Evolutionary conservation across 2,797 vertebrate species (phyloP).

Genomic region (Sebastes kiyomatsui): DNA sequence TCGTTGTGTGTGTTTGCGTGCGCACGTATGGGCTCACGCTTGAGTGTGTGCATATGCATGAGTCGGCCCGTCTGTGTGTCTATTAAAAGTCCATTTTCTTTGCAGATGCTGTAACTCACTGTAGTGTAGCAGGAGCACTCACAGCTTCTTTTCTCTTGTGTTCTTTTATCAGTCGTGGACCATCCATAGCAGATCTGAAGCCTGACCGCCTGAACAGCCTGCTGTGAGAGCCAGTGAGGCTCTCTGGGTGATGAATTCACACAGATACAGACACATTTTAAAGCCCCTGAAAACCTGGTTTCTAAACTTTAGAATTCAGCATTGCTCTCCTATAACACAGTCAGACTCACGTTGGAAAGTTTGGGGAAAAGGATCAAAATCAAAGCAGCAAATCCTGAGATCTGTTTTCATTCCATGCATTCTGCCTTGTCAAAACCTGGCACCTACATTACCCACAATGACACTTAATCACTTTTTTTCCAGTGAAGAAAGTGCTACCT

Average conservation of each 20-base stretch:
- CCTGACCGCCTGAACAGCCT: constrained; percentile 4
- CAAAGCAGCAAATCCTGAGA: no score
- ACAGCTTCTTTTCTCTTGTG: neutral
- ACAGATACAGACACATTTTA: neutral
- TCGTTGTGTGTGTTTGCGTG: neutral
- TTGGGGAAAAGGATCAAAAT: neutral
- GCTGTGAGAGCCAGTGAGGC: constrained; percentile 1
- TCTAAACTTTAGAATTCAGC: neutral
- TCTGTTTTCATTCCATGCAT: neutral
- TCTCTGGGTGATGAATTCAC: constrained; percentile 13
- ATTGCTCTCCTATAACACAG: neutral
- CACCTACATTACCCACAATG: neutral
- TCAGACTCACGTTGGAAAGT: neutral
- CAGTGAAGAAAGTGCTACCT: no score
- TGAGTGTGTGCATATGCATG: constrained; percentile 24
- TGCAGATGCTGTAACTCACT: constrained; percentile 28
- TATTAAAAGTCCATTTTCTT: constrained; percentile 56
- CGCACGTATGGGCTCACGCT: neutral
- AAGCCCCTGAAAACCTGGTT: neutral
- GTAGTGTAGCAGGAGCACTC: neutral
- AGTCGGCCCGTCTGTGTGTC: constrained; percentile 36
- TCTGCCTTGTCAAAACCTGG: neutral
- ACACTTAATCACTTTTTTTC: neutral
- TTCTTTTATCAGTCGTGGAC: constrained; percentile 25
- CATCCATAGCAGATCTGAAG: constrained; percentile 48